Percentiles rank a stretch among this genome's conserved stretches.
Conservation (phyloP, 2,888 invertebrate genomes). For the Phalangium opilio region DNA sequence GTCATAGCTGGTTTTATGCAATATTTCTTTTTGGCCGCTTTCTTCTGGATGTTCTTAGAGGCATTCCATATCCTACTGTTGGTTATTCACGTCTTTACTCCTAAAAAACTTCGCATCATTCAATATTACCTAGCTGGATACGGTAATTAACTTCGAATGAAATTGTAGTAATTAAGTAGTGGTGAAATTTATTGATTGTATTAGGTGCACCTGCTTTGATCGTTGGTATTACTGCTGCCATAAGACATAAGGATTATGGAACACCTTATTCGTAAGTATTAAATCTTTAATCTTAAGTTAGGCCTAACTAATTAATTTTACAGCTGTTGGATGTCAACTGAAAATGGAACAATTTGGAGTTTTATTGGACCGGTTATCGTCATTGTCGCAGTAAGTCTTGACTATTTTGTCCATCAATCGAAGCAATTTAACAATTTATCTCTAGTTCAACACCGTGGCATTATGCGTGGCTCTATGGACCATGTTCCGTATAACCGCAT, state of each 20-base stretch:
- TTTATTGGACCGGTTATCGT: conserved; percentile 17
- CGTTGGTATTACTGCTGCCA: conserved; percentile 7
- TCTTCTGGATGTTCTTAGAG: conserved; percentile 20
- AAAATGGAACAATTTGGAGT: conserved; percentile 16
- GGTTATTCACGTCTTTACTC: conserved; percentile 16
- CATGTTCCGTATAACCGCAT: conserved; percentile 6
- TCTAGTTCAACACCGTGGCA: conserved; percentile 8
- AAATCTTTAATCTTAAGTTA: too few species aligned
- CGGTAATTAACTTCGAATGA: too few species aligned
- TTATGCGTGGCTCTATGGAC: conserved; percentile 9
- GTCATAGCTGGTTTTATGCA: conserved; percentile 16
- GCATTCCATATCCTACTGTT: conserved; percentile 17
- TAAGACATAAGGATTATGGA: conserved; percentile 6
- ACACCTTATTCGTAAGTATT: conserved; percentile 7
- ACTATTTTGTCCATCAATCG: not conserved
- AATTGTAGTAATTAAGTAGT: too few species aligned
- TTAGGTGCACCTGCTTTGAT: conserved; percentile 8
- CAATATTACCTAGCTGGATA: conserved; percentile 17
- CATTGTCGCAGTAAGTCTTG: conserved; percentile 14
- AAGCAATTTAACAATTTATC: conserved; percentile 1
- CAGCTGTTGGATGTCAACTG: conserved; percentile 19
- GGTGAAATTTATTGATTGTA: too few species aligned
- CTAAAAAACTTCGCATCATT: conserved; percentile 12
- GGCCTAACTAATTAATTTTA: not conserved
- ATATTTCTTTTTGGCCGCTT: conserved; percentile 17